Evolutionary conservation across 1,140 invertebrate species (phyloP), one percentile per base, ranked within the genome.

Genomic region (Zaprionus inermis): DNA sequence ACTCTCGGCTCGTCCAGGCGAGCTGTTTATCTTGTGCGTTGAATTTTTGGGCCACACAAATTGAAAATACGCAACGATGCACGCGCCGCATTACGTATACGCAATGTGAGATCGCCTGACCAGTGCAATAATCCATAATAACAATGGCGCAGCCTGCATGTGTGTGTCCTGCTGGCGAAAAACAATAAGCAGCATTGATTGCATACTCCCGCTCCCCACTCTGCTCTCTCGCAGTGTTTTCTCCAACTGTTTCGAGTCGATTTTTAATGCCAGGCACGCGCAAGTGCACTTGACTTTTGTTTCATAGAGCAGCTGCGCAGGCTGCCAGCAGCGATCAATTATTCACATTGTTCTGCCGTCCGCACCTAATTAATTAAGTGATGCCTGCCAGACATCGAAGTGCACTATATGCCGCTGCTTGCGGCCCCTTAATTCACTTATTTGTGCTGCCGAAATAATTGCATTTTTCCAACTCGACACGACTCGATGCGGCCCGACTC

Each of bases 171-270:
- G 44, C 12, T 58, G 38, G 51, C 64, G 68, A 72, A 78, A 82
- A 85, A 85, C 82, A 85, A 85, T 85, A 79, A 81, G 49, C 79
- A 67, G 56, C 82, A 86, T 86, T 85, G 83, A 85, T 79, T 85
- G 82, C 73, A 78, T 64, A 3, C 41, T 46, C 44, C 18, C 18
- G 2, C 16, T 9, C n/a, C 3, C 9, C 54, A 49, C 55, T 44
- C 24, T 28, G 12, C 18, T 41, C 41, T 16, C 5, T 5, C 24
- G 24, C n/a, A n/a, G 2, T 12, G 10, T 16, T 65, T 44, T 57
- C 30, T 55, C 18, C 41, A 51, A 65, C 54, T 68, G 66, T 67
- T 69, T 44, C 59, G 52, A 67, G 54, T 58, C 58, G 78, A 68
- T 74, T 82, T 82, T 82, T 68, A 82, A 82, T 82, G 74, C 78